Percentiles rank a stretch among this genome's conserved stretches.
These are phyloP conservation scores for Rattus norvegicus DNA, from an alignment of 2,113 vertebrate species.

Conservation along the genomic window GRCr8 NC_086021.1:154396501-154397000, in stretches of 20 bases:
- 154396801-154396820: neutral
- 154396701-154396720: neutral
- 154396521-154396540: neutral
- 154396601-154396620: neutral
- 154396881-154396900: neutral
- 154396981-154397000: constrained; percentile 5
- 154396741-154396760: neutral
- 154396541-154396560: neutral
- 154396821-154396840: neutral
- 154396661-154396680: neutral
- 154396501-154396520: neutral
- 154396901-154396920: neutral
- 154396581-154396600: neutral
- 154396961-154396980: neutral
- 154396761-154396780: constrained; percentile 2
- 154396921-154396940: neutral
- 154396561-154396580: constrained; percentile 17
- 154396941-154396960: neutral
- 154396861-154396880: neutral
- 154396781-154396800: neutral
- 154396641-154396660: neutral
- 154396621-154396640: neutral
- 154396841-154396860: neutral
- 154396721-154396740: neutral
- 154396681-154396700: neutral